A percentile compares a stretch with the other conserved stretches of the same genome.
Conservation (phyloP, 2,797 vertebrate species). For the Scolopax bukidnonensis region DNA sequence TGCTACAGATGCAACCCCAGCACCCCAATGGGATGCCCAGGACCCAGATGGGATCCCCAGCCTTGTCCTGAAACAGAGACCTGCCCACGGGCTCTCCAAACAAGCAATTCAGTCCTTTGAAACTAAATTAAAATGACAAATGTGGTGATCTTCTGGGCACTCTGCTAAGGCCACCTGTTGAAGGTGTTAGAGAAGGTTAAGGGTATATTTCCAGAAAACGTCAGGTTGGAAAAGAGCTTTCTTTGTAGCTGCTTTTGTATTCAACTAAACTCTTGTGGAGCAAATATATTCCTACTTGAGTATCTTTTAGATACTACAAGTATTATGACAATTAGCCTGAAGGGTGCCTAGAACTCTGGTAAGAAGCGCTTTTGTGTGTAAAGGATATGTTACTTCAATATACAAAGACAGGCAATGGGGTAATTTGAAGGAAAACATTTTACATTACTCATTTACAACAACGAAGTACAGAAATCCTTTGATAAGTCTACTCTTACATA, state of each 20-base stretch:
- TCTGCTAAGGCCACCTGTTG: background rate
- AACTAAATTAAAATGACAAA: background rate
- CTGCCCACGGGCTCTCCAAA: accelerated
- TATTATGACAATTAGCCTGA: background rate
- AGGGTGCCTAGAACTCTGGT: background rate
- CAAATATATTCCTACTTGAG: background rate
- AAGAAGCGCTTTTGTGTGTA: background rate
- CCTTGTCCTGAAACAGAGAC: background rate
- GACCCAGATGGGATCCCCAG: background rate
- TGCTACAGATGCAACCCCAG: background rate
- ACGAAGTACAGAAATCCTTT: background rate
- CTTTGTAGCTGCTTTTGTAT: background rate
- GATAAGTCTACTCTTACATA: background rate
- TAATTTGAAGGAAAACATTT: conserved; percentile 1
- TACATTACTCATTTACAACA: background rate
- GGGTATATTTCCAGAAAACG: background rate
- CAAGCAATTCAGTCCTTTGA: background rate
- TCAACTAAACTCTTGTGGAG: background rate
- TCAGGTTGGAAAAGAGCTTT: background rate
- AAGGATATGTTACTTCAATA: background rate
- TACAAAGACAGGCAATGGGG: background rate
- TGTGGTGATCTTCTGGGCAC: background rate
- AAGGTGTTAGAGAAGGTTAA: background rate
- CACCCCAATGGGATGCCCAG: background rate
- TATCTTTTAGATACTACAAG: background rate